A percentile compares a stretch with the other conserved stretches of the same genome.
Conservation (phyloP, 2,113 vertebrate species). For the Numenius arquata region DNA sequence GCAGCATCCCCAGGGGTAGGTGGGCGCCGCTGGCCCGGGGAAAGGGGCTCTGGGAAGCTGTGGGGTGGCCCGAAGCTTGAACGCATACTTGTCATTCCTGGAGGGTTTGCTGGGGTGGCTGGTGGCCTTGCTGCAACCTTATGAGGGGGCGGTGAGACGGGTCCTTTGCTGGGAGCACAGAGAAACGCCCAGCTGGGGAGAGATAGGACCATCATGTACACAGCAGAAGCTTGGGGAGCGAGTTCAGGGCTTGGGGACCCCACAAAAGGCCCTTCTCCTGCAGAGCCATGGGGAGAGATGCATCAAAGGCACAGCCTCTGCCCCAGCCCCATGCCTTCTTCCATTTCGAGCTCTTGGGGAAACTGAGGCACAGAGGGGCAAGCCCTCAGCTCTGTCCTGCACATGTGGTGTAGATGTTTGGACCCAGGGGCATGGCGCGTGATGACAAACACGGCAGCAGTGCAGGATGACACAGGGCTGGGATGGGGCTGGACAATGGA, state of each 20-base stretch:
- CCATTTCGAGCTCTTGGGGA: background rate
- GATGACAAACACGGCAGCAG: background rate
- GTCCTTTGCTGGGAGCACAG: background rate
- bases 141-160: background rate
- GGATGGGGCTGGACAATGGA: background rate
- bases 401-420: rapidly evolving
- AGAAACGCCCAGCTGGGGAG: background rate
- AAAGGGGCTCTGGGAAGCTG: background rate
- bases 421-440: background rate
- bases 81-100: conserved; percentile 26
- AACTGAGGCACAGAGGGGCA: background rate
- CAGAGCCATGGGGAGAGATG: background rate
- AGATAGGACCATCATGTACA: rapidly evolving
- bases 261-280: background rate
- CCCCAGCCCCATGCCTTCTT: background rate
- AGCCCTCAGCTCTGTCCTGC: background rate
- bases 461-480: background rate
- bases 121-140: background rate
- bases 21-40: rapidly evolving
- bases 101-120: background rate
- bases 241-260: background rate
- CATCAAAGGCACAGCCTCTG: background rate
- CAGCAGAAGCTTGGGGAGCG: background rate
- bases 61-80: background rate
- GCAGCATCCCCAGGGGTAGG: rapidly evolving